Conservation (phyloP, 1,140 invertebrate species). For the Penaeus japonicus region DNA sequence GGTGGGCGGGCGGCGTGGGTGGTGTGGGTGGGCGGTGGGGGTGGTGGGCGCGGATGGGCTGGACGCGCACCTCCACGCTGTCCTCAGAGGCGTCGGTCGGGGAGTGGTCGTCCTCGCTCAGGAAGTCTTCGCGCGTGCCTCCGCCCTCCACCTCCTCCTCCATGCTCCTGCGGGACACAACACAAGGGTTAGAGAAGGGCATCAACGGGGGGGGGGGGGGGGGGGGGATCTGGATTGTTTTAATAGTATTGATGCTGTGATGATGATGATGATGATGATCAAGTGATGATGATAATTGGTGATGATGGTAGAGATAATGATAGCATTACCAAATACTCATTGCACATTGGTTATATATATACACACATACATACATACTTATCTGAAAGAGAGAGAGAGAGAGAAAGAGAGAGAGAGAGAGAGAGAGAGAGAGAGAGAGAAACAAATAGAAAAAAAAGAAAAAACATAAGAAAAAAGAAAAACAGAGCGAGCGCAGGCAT, state of each 20-base stretch:
- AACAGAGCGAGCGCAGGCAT: not conserved
- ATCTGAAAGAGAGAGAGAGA: not conserved
- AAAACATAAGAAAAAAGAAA: not conserved
- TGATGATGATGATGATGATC: not conserved
- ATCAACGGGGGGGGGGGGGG: not conserved
- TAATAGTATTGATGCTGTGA: not conserved
- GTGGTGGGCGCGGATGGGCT: slow-evolving; percentile 66
- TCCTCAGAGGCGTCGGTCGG: slow-evolving; percentile 76
- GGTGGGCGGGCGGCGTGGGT: slow-evolving; percentile 11
- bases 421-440: not conserved
- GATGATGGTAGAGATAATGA: not conserved
- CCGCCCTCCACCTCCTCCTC: slow-evolving; percentile 49
- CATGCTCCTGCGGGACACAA: slow-evolving; percentile 48
- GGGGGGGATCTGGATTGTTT: not conserved
- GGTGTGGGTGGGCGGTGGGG: not conserved
- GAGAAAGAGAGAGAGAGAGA: not conserved
- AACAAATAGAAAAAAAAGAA: not conserved
- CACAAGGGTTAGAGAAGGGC: too few species aligned
- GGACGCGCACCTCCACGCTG: slow-evolving; percentile 75
- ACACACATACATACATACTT: too few species aligned
- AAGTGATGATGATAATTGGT: not conserved
- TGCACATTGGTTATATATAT: too few species aligned
- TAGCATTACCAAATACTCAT: not conserved
- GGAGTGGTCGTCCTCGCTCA: slow-evolving; percentile 70
- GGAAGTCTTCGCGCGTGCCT: slow-evolving; percentile 41